Conservation (phyloP, 1,140 invertebrate species). For the Lordiphosa stackelbergi region DNA sequence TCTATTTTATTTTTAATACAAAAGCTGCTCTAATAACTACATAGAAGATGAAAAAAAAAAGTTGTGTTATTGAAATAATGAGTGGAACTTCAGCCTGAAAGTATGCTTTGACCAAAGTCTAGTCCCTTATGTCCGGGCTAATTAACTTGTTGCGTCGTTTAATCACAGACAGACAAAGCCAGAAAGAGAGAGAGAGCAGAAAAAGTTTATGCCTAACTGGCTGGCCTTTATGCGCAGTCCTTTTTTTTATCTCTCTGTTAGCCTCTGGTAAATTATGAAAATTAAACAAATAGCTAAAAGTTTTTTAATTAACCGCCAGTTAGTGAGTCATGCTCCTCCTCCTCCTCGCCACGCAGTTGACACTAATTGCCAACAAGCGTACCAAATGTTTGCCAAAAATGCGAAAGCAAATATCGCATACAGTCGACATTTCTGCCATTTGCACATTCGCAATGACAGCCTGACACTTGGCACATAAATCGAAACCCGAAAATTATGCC, state of each 20-base stretch:
- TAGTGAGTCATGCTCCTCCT: slow-evolving; percentile 17
- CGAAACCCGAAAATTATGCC: slow-evolving; percentile 54
- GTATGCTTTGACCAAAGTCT: slow-evolving; percentile 58
- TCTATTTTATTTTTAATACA: slow-evolving; percentile 20
- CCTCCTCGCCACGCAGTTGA: slow-evolving; percentile 10
- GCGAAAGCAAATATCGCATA: slow-evolving; percentile 34
- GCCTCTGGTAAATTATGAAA: slow-evolving; percentile 63
- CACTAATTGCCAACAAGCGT: slow-evolving; percentile 51
- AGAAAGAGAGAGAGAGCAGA: slow-evolving; percentile 6
- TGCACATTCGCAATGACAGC: slow-evolving; percentile 37
- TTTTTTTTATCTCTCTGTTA: slow-evolving; percentile 20
- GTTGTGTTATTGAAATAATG: slow-evolving; percentile 61
- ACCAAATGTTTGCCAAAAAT: slow-evolving; percentile 50
- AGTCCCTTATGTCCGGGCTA: slow-evolving; percentile 60
- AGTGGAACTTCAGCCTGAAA: slow-evolving; percentile 43
- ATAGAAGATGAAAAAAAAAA: too few species aligned
- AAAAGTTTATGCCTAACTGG: slow-evolving; percentile 53
- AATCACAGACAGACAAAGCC: slow-evolving; percentile 41
- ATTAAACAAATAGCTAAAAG: slow-evolving; percentile 66
- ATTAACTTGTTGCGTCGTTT: slow-evolving; percentile 73
- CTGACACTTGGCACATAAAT: slow-evolving; percentile 68
- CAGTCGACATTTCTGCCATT: slow-evolving; percentile 42
- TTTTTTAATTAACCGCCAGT: slow-evolving; percentile 68
- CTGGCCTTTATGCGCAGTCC: slow-evolving; percentile 10
- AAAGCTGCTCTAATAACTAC: slow-evolving; percentile 60